These are phyloP conservation scores for Charina bottae DNA, from an alignment of 2,113 vertebrate genomes.

Conservation along the genomic window DNA sequence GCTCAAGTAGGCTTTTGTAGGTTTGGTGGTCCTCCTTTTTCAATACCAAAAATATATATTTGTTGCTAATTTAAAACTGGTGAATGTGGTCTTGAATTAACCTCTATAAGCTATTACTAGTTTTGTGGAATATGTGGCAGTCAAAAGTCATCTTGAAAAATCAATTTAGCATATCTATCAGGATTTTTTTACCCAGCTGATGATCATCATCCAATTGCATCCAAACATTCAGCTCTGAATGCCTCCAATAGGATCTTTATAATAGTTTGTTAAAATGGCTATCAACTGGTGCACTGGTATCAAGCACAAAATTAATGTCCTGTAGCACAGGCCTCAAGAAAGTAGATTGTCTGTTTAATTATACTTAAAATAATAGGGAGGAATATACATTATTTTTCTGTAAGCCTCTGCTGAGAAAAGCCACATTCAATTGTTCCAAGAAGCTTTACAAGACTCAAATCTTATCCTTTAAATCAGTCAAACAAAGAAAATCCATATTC, in stretches of 20 bases:
- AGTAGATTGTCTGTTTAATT: background rate
- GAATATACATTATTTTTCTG: slow-evolving; percentile 23
- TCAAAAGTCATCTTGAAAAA: background rate
- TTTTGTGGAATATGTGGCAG: background rate
- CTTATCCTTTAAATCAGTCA: slow-evolving; percentile 26
- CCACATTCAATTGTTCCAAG: background rate
- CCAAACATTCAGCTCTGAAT: background rate
- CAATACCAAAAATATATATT: background rate
- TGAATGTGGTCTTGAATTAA: background rate
- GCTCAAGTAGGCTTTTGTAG: background rate
- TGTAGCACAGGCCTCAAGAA: background rate
- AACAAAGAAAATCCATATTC: slow-evolving; percentile 22
- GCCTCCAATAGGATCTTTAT: background rate
- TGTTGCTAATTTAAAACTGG: background rate
- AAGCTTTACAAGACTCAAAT: slow-evolving; percentile 22
- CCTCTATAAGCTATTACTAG: background rate
- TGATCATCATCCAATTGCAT: background rate
- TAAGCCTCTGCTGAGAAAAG: slow-evolving; percentile 13
- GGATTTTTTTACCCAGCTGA: background rate
- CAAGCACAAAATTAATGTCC: background rate
- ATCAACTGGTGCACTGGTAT: background rate
- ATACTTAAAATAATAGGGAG: slow-evolving; percentile 14
- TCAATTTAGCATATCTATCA: background rate
- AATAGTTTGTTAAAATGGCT: background rate
- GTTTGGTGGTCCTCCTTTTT: background rate